These are phyloP conservation scores for Buathra laborator DNA, from an alignment of 2,888 invertebrate genomes.

Conservation along the genomic window DNA sequence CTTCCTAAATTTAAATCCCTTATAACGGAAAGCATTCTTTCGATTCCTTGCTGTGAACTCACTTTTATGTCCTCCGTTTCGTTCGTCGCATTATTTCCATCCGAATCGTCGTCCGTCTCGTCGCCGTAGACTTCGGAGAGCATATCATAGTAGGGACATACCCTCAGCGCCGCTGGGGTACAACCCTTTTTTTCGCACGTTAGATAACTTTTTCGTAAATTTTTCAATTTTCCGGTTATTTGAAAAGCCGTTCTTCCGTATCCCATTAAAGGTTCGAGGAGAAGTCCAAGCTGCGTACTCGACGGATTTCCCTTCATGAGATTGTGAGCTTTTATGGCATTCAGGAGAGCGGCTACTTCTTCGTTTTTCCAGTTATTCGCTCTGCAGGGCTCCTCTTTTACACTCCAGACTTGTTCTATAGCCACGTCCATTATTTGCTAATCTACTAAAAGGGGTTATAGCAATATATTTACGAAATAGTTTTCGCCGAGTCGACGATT, in stretches of 20 bases:
- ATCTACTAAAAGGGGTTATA: not conserved
- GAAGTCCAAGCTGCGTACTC: constrained; percentile 40
- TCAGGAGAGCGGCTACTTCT: constrained; percentile 44
- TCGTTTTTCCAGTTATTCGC: constrained; percentile 47
- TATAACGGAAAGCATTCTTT: constrained; percentile 70
- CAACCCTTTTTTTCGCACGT: constrained; percentile 64
- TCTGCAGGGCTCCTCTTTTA: constrained; percentile 39
- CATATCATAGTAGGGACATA: constrained; percentile 70
- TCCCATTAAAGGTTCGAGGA: constrained; percentile 65
- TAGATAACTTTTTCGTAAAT: constrained; percentile 71
- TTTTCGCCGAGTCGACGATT: not conserved
- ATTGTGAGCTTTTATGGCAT: constrained; percentile 55
- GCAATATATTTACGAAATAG: not conserved
- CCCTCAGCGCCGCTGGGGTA: constrained; percentile 54
- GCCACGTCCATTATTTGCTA: constrained; percentile 28
- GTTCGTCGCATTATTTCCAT: not conserved
- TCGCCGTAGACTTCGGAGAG: constrained; percentile 69
- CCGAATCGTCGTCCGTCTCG: not conserved
- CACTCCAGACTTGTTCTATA: constrained; percentile 37
- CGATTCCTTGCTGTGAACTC: constrained; percentile 72
- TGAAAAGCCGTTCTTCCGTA: constrained; percentile 72
- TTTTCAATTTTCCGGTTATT: constrained; percentile 73
- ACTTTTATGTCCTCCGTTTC: constrained; percentile 53
- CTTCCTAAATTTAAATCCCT: constrained; percentile 69
- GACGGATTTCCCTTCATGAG: constrained; percentile 47